Evolutionary conservation across 2,797 vertebrate species (phyloP).

Genomic region (Peromyscus melanophrys): DNA sequence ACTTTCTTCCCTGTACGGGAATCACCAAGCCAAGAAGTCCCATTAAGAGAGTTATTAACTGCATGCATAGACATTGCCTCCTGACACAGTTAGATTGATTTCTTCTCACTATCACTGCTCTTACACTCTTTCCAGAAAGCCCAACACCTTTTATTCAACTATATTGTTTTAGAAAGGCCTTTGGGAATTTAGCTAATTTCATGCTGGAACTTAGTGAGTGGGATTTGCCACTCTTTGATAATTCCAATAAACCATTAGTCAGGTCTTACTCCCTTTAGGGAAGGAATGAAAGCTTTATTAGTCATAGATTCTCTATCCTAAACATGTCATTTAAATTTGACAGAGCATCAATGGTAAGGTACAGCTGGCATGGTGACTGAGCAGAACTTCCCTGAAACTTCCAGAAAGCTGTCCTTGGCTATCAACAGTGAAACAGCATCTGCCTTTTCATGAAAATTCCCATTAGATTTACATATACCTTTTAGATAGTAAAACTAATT

Average conservation of each 20-base stretch:
- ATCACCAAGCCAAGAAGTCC: slow-evolving; percentile 87
- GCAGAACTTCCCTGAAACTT: slow-evolving; percentile 78
- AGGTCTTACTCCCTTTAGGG: slow-evolving; percentile 87
- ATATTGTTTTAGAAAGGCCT: slow-evolving; percentile 88
- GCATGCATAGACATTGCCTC: slow-evolving; percentile 87
- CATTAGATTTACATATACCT: slow-evolving; percentile 68
- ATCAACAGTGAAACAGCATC: slow-evolving; percentile 69
- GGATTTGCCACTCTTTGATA: slow-evolving; percentile 88
- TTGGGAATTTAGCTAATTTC: slow-evolving; percentile 90
- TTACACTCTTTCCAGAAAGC: slow-evolving; percentile 81
- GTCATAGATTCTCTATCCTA: slow-evolving; percentile 85
- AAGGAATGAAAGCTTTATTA: slow-evolving; percentile 89
- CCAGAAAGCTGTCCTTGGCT: slow-evolving; percentile 76
- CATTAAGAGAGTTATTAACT: slow-evolving; percentile 90
- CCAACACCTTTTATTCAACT: slow-evolving; percentile 85
- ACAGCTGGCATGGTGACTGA: slow-evolving; percentile 83
- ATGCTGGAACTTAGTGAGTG: slow-evolving; percentile 90
- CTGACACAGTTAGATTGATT: slow-evolving; percentile 88
- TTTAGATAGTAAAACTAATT: slow-evolving; percentile 78
- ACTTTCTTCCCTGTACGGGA: slow-evolving; percentile 82
- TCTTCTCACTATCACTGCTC: slow-evolving; percentile 87
- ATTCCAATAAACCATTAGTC: slow-evolving; percentile 89
- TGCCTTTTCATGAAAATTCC: slow-evolving; percentile 78
- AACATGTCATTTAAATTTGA: slow-evolving; percentile 87
- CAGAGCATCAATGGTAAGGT: slow-evolving; percentile 80